A percentile compares a stretch with the other conserved stretches of the same genome.
These are phyloP conservation scores for Lates calcarifer DNA, from an alignment of 2,113 vertebrate genomes.

Conservation along the genomic window DNA sequence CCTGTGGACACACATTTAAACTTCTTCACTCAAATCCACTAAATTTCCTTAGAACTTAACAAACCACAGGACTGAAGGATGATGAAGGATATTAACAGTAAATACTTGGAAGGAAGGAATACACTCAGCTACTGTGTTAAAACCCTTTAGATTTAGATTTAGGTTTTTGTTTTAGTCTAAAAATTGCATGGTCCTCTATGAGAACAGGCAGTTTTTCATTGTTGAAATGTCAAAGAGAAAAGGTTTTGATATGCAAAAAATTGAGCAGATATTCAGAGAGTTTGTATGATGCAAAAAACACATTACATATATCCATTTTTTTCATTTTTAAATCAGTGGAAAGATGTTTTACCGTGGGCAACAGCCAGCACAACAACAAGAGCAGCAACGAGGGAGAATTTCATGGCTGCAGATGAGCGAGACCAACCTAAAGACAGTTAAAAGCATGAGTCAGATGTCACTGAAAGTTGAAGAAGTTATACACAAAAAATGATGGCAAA, in stretches of 20 bases:
- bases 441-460: background rate
- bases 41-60: background rate
- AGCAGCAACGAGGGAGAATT: conserved; percentile 58
- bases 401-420: conserved; percentile 73
- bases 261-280: background rate
- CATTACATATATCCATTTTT: background rate
- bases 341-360: conserved; percentile 54
- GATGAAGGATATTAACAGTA: background rate
- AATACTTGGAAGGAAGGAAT: background rate
- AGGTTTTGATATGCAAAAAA: background rate
- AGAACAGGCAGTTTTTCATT: no score
- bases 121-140: background rate
- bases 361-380: conserved; percentile 70
- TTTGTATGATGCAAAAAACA: background rate
- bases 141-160: background rate
- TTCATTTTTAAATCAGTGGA: background rate
- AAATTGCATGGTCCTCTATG: no score
- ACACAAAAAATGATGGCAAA: background rate
- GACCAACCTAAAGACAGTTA: conserved; percentile 32
- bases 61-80: background rate
- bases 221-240: background rate
- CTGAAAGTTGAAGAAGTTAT: background rate
- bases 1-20: conserved; percentile 50
- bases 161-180: background rate
- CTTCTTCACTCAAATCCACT: background rate